phyloP scores from a whole-genome alignment of 2,888 invertebrate genomes.

The Amphipoea lucens region DNA sequence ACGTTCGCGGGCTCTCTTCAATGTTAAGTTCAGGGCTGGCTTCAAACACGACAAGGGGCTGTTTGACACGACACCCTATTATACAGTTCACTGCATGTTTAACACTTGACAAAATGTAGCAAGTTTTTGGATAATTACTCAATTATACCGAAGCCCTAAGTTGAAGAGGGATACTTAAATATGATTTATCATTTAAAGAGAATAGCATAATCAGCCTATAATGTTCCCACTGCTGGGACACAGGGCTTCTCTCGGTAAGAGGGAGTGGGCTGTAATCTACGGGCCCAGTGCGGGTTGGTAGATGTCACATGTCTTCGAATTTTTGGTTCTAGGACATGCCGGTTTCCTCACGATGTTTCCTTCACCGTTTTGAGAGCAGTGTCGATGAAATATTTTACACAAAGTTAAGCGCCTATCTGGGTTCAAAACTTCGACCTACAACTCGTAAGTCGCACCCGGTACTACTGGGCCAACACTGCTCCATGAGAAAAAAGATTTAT shows the following conservation, averaged over 20 bases:
- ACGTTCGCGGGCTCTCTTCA: constrained; percentile 66
- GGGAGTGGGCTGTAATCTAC: neutral
- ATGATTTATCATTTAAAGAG: neutral
- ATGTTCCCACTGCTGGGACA: neutral
- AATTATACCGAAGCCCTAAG: neutral
- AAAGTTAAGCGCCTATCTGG: neutral
- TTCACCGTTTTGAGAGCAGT: neutral
- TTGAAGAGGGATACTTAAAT: neutral
- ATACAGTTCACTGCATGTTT: constrained; percentile 11
- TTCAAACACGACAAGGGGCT: constrained; percentile 27
- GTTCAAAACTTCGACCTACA: neutral
- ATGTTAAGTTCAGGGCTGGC: constrained; percentile 65
- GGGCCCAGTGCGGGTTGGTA: neutral
- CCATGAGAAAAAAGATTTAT: neutral
- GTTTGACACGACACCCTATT: constrained; percentile 29
- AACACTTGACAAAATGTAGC: constrained; percentile 20
- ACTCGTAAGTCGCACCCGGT: neutral
- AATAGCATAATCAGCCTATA: neutral
- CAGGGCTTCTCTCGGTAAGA: neutral
- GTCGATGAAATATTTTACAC: neutral
- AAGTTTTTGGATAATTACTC: constrained; percentile 6
- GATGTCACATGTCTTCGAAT: neutral
- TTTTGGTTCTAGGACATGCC: neutral
- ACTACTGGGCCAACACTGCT: neutral
- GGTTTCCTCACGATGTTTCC: neutral